A percentile compares a stretch with the other conserved stretches of the same genome.
Evolutionary conservation across 2,888 invertebrate species (phyloP).

Genomic region (Leucoptera coffeella): DNA sequence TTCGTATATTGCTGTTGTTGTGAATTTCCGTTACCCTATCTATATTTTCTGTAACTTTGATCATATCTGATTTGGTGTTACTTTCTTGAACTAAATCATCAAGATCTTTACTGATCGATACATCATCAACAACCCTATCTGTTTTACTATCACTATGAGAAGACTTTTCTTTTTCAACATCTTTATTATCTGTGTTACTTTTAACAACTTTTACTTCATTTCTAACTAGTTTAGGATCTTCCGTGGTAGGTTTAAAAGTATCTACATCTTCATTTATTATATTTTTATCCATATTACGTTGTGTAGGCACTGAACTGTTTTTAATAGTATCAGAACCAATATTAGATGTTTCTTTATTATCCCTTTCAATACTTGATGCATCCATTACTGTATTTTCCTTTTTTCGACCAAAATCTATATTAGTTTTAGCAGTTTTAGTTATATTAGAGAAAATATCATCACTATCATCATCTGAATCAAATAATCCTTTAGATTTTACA

Average conservation of each 20-base stretch:
- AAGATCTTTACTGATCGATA: background rate
- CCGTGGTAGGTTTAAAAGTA: background rate
- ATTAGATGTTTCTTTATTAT: too few relatives aligned
- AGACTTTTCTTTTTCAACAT: too few relatives aligned
- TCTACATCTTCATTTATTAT: too few relatives aligned
- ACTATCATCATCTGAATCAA: conserved; percentile 19
- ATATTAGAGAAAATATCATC: conserved; percentile 15
- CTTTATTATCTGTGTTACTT: too few relatives aligned
- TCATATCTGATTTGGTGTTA: background rate
- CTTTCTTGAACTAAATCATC: too few relatives aligned
- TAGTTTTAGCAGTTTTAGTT: conserved; percentile 2
- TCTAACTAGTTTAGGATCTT: background rate
- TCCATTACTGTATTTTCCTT: too few relatives aligned
- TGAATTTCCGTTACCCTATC: background rate
- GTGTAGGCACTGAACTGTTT: too few relatives aligned
- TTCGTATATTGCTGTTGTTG: background rate
- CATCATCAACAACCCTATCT: too few relatives aligned
- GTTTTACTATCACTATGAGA: too few relatives aligned
- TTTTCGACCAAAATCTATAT: background rate
- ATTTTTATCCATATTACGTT: too few relatives aligned
- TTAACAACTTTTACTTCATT: background rate
- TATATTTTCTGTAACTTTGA: background rate
- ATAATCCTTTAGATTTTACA: conserved; percentile 6
- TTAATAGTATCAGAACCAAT: too few relatives aligned
- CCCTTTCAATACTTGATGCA: too few relatives aligned